These are phyloP conservation scores for Hofmannophila pseudospretella DNA, from an alignment of 2,888 invertebrate species.

Conservation along the genomic window DNA sequence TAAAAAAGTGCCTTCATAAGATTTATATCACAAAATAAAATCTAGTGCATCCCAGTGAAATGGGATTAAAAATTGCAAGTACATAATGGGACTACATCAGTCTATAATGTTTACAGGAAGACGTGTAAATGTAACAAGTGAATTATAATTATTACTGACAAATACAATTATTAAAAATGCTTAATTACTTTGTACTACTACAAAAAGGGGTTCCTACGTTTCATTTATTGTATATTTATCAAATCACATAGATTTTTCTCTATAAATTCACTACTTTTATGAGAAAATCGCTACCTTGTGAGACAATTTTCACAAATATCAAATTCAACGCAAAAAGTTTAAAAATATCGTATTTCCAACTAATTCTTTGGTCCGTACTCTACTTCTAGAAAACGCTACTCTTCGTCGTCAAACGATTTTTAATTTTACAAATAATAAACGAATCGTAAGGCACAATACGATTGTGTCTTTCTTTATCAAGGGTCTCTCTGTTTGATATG, in stretches of 20 bases:
- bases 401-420: slow-evolving; percentile 32
- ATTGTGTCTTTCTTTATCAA: slow-evolving; percentile 56
- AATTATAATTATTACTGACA: slow-evolving; percentile 13
- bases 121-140: slow-evolving; percentile 38
- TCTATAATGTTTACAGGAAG: slow-evolving; percentile 65
- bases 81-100: slow-evolving; percentile 56
- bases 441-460: slow-evolving; percentile 65
- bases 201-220: slow-evolving; percentile 46
- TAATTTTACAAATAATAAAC: slow-evolving; percentile 35
- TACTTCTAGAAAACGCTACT: slow-evolving; percentile 43
- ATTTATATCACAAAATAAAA: slow-evolving; percentile 37
- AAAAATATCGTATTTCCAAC: slow-evolving; percentile 66
- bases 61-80: slow-evolving; percentile 43
- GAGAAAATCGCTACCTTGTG: slow-evolving; percentile 33
- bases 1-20: slow-evolving; percentile 65
- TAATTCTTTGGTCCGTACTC: slow-evolving; percentile 66
- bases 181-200: slow-evolving; percentile 69
- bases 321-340: slow-evolving; percentile 57
- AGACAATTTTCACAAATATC: slow-evolving; percentile 27
- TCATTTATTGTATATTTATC: slow-evolving; percentile 33
- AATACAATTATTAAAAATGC: slow-evolving; percentile 56
- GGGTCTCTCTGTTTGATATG: slow-evolving; percentile 60
- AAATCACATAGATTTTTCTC: slow-evolving; percentile 41
- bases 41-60: slow-evolving; percentile 72
- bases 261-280: slow-evolving; percentile 46